These are phyloP conservation scores for Choloepus didactylus DNA, from an alignment of 2,797 vertebrate genomes.

Conservation along the genomic window DNA sequence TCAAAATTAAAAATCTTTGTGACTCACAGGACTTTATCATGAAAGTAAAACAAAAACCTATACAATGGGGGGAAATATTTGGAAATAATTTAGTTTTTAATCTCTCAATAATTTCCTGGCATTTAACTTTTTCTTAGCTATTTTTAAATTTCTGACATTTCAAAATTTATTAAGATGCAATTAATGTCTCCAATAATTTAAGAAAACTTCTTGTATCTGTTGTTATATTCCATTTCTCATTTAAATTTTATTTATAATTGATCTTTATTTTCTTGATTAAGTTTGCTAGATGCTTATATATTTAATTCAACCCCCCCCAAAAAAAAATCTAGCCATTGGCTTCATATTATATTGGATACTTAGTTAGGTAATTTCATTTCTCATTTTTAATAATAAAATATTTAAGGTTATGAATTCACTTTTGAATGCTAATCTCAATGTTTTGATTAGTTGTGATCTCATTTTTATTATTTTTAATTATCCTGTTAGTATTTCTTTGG, in stretches of 20 bases:
- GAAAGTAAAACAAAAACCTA: too few species aligned
- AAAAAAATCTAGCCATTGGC: not conserved
- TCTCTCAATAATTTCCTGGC: not conserved
- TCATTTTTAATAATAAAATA: slow-evolving; percentile 74
- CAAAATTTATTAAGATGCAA: slow-evolving; percentile 49
- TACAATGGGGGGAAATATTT: too few species aligned
- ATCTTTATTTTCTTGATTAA: slow-evolving; percentile 73
- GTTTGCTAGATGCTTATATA: slow-evolving; percentile 74
- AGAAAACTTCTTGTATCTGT: slow-evolving; percentile 1
- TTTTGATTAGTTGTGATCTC: slow-evolving; percentile 50
- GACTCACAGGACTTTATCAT: too few species aligned
- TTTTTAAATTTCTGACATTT: slow-evolving; percentile 62
- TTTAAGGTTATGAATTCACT: slow-evolving; percentile 68
- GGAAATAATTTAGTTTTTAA: slow-evolving; percentile 20
- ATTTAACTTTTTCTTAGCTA: slow-evolving; percentile 59
- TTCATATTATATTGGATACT: slow-evolving; percentile 66
- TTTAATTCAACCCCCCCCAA: slow-evolving; percentile 27
- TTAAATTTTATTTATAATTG: slow-evolving; percentile 73
- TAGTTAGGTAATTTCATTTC: slow-evolving; percentile 65
- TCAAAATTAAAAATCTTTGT: too few species aligned
- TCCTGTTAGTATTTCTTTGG: slow-evolving; percentile 43
- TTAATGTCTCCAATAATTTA: slow-evolving; percentile 47
- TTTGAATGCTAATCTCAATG: slow-evolving; percentile 68
- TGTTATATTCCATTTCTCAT: slow-evolving; percentile 49
- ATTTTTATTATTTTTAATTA: slow-evolving; percentile 66